Evolutionary conservation across 2,888 invertebrate genomes (phyloP).

Genomic region (Drosophila siamana): DNA sequence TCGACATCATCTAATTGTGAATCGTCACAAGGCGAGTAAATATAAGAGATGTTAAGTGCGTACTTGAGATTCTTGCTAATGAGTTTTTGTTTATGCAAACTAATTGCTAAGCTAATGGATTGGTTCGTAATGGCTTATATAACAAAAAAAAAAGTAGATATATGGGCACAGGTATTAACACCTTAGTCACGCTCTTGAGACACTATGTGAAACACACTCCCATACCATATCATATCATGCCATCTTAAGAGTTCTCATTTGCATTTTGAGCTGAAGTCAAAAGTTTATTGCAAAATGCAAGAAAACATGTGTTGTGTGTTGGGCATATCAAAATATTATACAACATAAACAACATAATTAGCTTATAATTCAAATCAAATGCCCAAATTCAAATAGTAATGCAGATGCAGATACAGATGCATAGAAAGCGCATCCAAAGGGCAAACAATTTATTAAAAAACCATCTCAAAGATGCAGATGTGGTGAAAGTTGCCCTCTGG

Average conservation of each 20-base stretch:
- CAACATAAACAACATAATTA: slow-evolving; percentile 78
- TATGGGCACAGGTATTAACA: slow-evolving; percentile 5
- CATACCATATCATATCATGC: slow-evolving; percentile 19
- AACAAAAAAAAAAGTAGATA: slow-evolving; percentile 7
- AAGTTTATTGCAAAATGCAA: slow-evolving; percentile 38
- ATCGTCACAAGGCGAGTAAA: slow-evolving; percentile 19
- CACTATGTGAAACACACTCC: slow-evolving; percentile 1
- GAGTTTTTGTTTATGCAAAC: slow-evolving; percentile 61
- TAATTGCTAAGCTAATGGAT: slow-evolving; percentile 66
- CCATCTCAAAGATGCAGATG: slow-evolving; percentile 51
- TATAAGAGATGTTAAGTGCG: slow-evolving; percentile 29
- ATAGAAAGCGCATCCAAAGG: slow-evolving; percentile 66
- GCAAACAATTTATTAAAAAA: slow-evolving; percentile 64
- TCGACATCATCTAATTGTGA: slow-evolving; percentile 4
- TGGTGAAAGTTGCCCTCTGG: slow-evolving; percentile 70
- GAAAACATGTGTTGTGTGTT: slow-evolving; percentile 64
- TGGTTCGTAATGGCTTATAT: slow-evolving; percentile 24
- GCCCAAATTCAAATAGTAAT: slow-evolving; percentile 36
- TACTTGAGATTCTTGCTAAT: slow-evolving; percentile 60
- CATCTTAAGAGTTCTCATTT: slow-evolving; percentile 54
- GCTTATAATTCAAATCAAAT: slow-evolving; percentile 54
- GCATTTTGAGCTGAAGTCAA: slow-evolving; percentile 39
- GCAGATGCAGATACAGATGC: slow-evolving; percentile 35
- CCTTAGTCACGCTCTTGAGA: slow-evolving; percentile 29
- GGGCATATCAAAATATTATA: slow-evolving; percentile 73